Evolutionary conservation across 2,888 invertebrate species (phyloP).

Genomic region (Caenorhabditis macrosperma): DNA sequence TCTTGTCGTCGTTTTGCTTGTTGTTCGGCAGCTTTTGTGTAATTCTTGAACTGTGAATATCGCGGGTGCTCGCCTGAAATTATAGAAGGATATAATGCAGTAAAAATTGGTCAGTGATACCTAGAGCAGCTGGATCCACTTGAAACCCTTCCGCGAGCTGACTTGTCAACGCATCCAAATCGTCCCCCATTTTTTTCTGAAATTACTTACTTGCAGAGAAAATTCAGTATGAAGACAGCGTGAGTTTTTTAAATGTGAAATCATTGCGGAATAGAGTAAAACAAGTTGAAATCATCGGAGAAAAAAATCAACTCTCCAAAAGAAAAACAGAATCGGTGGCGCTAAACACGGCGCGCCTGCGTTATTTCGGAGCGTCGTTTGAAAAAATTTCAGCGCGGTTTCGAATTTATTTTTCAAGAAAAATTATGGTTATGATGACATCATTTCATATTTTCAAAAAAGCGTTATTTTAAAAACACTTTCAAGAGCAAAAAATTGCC

Average conservation of each 20-base stretch:
- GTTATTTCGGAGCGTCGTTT: neutral
- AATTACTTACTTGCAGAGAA: neutral
- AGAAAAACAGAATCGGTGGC: neutral
- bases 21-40: slow-evolving; percentile 61
- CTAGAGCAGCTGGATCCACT: slow-evolving; percentile 61
- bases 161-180: slow-evolving; percentile 42
- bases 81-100: neutral
- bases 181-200: slow-evolving; percentile 44
- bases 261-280: neutral
- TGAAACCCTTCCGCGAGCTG: slow-evolving; percentile 51
- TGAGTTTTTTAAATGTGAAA: too few species aligned
- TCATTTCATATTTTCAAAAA: too few species aligned
- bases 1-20: slow-evolving; percentile 73
- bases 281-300: neutral
- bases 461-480: too few species aligned
- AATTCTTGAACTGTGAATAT: slow-evolving; percentile 68
- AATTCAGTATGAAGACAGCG: too few species aligned
- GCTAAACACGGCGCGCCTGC: neutral
- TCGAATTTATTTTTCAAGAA: too few species aligned
- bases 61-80: slow-evolving; percentile 67
- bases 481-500: too few species aligned
- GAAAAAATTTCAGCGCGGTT: too few species aligned
- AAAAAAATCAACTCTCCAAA: neutral
- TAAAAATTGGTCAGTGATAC: slow-evolving; percentile 30
- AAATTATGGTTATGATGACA: too few species aligned